Percentiles rank a stretch among this genome's conserved stretches.
phyloP scores from a whole-genome alignment of 2,888 invertebrate species.

The Ellobium chinense region DNA sequence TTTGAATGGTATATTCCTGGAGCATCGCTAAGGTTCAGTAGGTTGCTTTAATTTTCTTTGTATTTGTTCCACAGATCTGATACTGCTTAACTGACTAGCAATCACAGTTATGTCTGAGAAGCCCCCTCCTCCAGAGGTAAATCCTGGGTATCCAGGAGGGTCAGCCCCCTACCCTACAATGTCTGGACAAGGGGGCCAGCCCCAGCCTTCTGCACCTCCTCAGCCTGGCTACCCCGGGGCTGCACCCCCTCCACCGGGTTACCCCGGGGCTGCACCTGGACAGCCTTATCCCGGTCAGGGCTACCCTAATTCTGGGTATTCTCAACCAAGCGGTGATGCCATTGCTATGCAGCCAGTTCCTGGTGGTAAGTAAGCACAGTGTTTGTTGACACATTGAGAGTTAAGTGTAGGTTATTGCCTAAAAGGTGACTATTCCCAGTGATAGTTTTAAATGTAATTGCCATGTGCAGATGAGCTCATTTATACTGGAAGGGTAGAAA shows the following conservation, averaged over 20 bases:
- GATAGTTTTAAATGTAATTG: not conserved
- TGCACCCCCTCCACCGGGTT: not conserved
- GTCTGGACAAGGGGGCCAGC: not conserved
- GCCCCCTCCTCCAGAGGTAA: constrained; percentile 31
- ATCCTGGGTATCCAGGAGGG: not conserved
- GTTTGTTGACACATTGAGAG: not conserved
- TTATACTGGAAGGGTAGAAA: not conserved
- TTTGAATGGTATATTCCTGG: too few species aligned
- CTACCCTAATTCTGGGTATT: constrained; percentile 11
- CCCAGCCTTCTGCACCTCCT: not conserved
- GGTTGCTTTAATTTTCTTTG: too few species aligned
- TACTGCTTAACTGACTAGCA: not conserved
- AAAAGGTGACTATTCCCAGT: too few species aligned
- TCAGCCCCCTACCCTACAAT: not conserved
- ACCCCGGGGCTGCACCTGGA: not conserved
- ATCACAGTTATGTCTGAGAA: constrained; percentile 25
- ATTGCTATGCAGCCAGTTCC: constrained; percentile 40
- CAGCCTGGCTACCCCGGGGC: not conserved
- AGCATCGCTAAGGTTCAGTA: too few species aligned
- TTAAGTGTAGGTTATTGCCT: too few species aligned
- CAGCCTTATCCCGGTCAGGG: not conserved
- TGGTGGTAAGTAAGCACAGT: constrained; percentile 28
- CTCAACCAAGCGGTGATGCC: constrained; percentile 8
- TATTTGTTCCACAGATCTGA: too few species aligned
- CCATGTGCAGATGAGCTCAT: not conserved